Conservation (phyloP, 2,113 vertebrate genomes). For the Coryphaenoides rupestris region DNA sequence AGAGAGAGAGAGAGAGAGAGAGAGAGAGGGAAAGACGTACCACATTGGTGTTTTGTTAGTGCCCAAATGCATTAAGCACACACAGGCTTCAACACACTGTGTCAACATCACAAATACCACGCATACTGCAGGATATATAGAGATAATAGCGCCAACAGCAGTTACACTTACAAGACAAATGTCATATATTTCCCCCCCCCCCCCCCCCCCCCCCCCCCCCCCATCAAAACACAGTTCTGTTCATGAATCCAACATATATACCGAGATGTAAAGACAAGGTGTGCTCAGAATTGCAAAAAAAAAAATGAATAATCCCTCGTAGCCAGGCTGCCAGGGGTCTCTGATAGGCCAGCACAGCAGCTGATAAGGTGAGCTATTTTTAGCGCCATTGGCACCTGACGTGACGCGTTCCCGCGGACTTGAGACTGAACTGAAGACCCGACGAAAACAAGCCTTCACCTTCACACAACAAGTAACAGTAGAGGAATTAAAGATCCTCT, state of each 20-base stretch:
- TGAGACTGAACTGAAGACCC: constrained; percentile 46
- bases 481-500: not conserved
- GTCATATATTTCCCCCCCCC: no score
- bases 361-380: constrained; percentile 66
- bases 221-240: no score
- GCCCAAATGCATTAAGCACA: no score
- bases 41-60: no score
- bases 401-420: constrained; percentile 11
- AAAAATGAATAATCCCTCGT: constrained; percentile 63
- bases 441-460: constrained; percentile 31
- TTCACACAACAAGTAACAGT: not conserved
- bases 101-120: no score
- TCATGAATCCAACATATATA: constrained; percentile 15
- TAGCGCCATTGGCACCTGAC: constrained; percentile 47
- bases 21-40: no score
- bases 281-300: constrained; percentile 43
- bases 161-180: no score
- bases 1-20: no score
- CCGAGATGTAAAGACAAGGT: constrained; percentile 34
- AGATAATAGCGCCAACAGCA: no score
- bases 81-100: no score
- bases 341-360: constrained; percentile 48
- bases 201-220: no score
- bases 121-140: no score
- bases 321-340: constrained; percentile 60